Evolutionary conservation across 2,797 vertebrate genomes (phyloP).

Genomic region (Sus cebifrons): DNA sequence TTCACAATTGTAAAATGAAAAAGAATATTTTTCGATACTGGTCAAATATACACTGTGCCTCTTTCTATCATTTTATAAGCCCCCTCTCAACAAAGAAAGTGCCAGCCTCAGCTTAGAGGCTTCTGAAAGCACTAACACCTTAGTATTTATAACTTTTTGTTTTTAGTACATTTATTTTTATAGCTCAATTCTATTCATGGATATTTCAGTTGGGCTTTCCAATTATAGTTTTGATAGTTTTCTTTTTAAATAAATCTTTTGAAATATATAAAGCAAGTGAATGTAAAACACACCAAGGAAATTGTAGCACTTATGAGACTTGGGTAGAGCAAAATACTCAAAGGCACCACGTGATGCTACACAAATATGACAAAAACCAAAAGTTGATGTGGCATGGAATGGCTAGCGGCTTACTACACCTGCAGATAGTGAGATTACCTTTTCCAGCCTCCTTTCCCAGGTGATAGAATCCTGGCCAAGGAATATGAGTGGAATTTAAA

Average conservation of each 20-base stretch:
- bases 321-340: not conserved
- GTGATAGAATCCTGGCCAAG: not conserved
- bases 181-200: not conserved
- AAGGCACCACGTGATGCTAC: not conserved
- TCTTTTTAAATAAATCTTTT: constrained; percentile 1
- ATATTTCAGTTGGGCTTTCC: constrained; percentile 34
- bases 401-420: not conserved
- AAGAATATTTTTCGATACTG: not conserved
- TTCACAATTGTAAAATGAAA: not conserved
- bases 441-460: not conserved
- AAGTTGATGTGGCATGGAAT: not conserved
- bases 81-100: not conserved
- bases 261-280: constrained; percentile 11
- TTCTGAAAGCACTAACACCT: not conserved
- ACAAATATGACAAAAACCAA: not conserved
- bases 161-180: constrained; percentile 8
- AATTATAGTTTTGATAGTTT: not conserved
- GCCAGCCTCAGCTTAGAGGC: not conserved
- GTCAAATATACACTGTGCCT: not conserved
- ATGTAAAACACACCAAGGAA: constrained; percentile 29
- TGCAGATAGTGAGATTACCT: not conserved
- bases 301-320: not conserved
- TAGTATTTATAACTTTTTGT: not conserved
- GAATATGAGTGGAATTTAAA: not conserved
- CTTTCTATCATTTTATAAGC: not conserved